A percentile compares a stretch with the other conserved stretches of the same genome.
These are phyloP conservation scores for Drosophila sulfurigaster DNA, from an alignment of 1,140 invertebrate species.

Conservation along the genomic window DNA sequence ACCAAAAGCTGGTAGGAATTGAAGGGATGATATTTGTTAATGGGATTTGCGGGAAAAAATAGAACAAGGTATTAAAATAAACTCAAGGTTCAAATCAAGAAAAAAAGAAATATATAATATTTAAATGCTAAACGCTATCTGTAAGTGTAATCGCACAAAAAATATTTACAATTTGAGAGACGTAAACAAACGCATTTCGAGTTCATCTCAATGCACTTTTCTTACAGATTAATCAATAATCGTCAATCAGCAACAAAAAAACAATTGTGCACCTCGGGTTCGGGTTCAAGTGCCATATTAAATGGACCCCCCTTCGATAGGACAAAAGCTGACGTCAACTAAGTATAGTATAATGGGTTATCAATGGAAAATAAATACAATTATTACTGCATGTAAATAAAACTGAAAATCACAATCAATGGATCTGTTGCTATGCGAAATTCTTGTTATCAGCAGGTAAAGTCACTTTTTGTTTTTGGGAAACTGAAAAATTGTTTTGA, in stretches of 20 bases:
- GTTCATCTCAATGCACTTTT: constrained; percentile 50
- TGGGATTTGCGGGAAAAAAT: constrained; percentile 4
- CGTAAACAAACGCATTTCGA: constrained; percentile 51
- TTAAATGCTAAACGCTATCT: not conserved
- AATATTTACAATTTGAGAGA: constrained; percentile 14
- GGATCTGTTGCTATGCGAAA: constrained; percentile 26
- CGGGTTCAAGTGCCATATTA: constrained; percentile 28
- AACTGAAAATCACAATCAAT: constrained; percentile 33
- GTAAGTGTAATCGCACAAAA: constrained; percentile 9
- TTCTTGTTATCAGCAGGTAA: constrained; percentile 30
- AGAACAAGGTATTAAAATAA: constrained; percentile 2
- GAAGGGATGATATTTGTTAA: not conserved
- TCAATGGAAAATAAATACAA: constrained; percentile 40
- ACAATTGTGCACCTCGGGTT: constrained; percentile 53
- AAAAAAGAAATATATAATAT: not conserved
- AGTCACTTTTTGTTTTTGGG: constrained; percentile 18
- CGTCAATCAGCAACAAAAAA: constrained; percentile 52
- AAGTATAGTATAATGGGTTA: constrained; percentile 51
- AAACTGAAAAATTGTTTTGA: constrained; percentile 8
- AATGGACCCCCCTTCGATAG: constrained; percentile 29
- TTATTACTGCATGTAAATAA: constrained; percentile 29
- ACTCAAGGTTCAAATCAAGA: constrained; percentile 3
- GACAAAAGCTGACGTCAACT: constrained; percentile 55
- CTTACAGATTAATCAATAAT: constrained; percentile 36
- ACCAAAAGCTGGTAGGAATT: constrained; percentile 12